Conservation (phyloP, 2,113 vertebrate species). For the Xiphophorus hellerii region DNA sequence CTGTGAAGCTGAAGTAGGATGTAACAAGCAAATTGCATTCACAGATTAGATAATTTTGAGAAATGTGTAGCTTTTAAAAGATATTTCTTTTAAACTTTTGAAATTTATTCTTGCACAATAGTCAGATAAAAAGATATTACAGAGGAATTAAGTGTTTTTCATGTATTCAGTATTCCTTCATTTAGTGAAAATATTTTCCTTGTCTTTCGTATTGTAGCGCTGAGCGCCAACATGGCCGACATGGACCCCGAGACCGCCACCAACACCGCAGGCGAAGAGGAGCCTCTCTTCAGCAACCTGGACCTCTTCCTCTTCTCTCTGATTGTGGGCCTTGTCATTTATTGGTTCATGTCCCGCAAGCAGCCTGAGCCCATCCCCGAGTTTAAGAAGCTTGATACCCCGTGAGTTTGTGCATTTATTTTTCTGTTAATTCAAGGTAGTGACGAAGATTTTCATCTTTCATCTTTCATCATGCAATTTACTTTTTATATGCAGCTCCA, state of each 20-base stretch:
- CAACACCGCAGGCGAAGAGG: slow-evolving; percentile 68
- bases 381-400: slow-evolving; percentile 85
- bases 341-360: slow-evolving; percentile 93
- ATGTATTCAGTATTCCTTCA: too few relatives aligned
- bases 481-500: too few relatives aligned
- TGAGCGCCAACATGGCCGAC: slow-evolving; percentile 73
- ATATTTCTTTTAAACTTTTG: too few relatives aligned
- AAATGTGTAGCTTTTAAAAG: background rate
- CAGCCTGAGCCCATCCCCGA: slow-evolving; percentile 90
- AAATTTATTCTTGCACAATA: too few relatives aligned
- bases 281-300: slow-evolving; percentile 85
- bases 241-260: slow-evolving; percentile 60
- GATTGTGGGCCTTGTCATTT: slow-evolving; percentile 86
- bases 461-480: background rate
- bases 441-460: background rate
- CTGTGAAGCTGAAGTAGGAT: background rate
- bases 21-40: background rate
- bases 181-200: background rate
- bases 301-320: slow-evolving; percentile 90
- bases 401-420: slow-evolving; percentile 66
- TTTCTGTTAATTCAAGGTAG: background rate
- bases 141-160: too few relatives aligned
- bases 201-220: background rate
- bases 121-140: too few relatives aligned
- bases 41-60: background rate